phyloP scores from a whole-genome alignment of 92 coral and sea anemone genomes.

The Porites evermanni region DNA sequence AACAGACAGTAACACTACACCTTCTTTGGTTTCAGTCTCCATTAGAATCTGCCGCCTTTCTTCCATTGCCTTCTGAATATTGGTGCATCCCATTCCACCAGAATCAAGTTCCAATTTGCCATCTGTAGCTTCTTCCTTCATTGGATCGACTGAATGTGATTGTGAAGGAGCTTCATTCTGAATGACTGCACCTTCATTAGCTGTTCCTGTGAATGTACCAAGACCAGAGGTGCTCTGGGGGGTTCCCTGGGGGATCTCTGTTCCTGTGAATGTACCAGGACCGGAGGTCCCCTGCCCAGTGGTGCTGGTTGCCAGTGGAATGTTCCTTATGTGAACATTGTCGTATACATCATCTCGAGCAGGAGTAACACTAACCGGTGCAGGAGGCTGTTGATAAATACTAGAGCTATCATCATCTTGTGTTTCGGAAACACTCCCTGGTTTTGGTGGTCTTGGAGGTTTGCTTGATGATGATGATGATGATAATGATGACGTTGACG shows the following conservation, averaged over 20 bases:
- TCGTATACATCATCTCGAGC: slow-evolving; percentile 51
- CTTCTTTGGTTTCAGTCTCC: slow-evolving; percentile 63
- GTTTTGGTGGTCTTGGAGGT: slow-evolving; percentile 40
- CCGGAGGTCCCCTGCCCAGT: neutral
- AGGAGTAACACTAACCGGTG: neutral
- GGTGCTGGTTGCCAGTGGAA: slow-evolving; percentile 1
- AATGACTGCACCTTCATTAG: neutral
- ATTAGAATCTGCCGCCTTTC: slow-evolving; percentile 70
- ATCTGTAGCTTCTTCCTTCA: slow-evolving; percentile 3
- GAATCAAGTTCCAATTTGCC: slow-evolving; percentile 70
- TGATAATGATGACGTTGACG: neutral
- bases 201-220: neutral
- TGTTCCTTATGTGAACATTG: slow-evolving; percentile 61
- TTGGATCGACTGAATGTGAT: neutral
- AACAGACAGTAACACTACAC: slow-evolving; percentile 75
- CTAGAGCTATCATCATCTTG: slow-evolving; percentile 23
- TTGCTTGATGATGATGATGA: neutral
- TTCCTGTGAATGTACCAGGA: neutral
- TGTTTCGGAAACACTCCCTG: neutral
- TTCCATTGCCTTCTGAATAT: slow-evolving; percentile 68
- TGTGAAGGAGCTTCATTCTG: neutral
- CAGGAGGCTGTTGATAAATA: slow-evolving; percentile 61
- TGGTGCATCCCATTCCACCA: slow-evolving; percentile 87
- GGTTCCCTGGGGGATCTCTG: too few species aligned
- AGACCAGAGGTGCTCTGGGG: neutral